Evolutionary conservation across 1,140 invertebrate species (phyloP).

Genomic region (Drosophila bocki): DNA sequence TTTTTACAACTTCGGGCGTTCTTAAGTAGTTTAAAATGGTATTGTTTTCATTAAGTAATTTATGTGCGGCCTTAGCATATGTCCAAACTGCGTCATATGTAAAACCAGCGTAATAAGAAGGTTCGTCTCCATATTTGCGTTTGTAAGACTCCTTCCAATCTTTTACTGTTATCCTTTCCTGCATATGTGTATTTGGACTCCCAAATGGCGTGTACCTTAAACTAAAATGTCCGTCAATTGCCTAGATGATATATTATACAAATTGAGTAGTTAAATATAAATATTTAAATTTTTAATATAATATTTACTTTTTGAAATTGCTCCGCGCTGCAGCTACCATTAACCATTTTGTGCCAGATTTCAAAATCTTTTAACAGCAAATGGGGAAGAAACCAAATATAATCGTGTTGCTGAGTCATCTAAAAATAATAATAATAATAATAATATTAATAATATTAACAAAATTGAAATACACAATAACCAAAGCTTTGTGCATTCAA

Average conservation of each 20-base stretch:
- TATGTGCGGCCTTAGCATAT: conserved; percentile 88
- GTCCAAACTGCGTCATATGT: conserved; percentile 95
- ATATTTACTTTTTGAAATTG: conserved; percentile 54
- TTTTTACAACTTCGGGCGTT: conserved; percentile 81
- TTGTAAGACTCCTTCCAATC: conserved; percentile 86
- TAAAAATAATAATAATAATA: conserved; percentile 16
- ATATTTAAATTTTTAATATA: neutral
- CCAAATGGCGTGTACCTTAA: conserved; percentile 90
- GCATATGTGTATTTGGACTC: conserved; percentile 87
- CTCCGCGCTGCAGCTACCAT: conserved; percentile 47
- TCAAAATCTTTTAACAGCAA: conserved; percentile 90
- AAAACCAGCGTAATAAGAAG: conserved; percentile 89
- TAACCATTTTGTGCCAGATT: conserved; percentile 20
- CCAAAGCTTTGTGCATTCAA: no score
- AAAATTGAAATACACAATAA: no score
- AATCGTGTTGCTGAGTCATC: conserved; percentile 89
- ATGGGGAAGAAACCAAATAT: conserved; percentile 93
- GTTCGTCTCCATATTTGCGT: neutral
- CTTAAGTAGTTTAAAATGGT: conserved; percentile 80
- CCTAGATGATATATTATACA: conserved; percentile 80
- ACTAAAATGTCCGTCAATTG: conserved; percentile 91
- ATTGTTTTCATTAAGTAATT: conserved; percentile 47
- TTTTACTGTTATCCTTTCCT: conserved; percentile 88
- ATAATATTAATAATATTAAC: neutral
- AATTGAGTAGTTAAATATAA: neutral